Evolutionary conservation across 1,140 invertebrate genomes (phyloP).

Genomic region (Hirudo medicinalis): DNA sequence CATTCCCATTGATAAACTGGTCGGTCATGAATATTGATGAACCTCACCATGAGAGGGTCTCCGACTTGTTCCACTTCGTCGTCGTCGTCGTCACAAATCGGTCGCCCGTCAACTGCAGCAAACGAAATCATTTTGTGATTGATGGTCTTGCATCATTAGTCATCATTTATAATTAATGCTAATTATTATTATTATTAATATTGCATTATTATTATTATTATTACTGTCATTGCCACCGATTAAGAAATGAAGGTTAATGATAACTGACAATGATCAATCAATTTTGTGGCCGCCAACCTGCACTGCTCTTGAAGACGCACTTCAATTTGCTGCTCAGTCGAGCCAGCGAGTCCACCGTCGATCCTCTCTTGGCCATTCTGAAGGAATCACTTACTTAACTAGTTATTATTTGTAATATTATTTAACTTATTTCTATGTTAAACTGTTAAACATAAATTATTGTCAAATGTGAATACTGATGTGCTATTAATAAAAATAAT

Average conservation of each 20-base stretch:
- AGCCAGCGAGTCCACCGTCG: not conserved
- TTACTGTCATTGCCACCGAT: not conserved
- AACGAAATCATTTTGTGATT: not conserved
- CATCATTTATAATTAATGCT: not conserved
- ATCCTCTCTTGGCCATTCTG: not conserved
- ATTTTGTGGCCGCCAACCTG: not conserved
- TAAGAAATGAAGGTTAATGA: not conserved
- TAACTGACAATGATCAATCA: not conserved
- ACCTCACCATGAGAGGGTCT: not conserved
- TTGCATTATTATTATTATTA: not conserved
- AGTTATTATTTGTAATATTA: too few relatives aligned
- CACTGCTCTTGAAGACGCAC: conserved; percentile 1
- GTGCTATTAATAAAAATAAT: too few relatives aligned
- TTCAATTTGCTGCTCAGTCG: not conserved
- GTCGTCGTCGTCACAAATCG: not conserved
- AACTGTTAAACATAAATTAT: not conserved
- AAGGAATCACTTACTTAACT: too few relatives aligned
- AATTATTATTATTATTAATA: not conserved
- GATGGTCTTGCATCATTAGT: not conserved
- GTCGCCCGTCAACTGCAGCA: conserved; percentile 1
- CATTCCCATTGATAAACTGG: too few relatives aligned
- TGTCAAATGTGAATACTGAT: too few relatives aligned
- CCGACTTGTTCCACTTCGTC: not conserved
- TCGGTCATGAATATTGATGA: too few relatives aligned
- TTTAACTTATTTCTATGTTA: not conserved